These are phyloP conservation scores for Lytechinus variegatus DNA, from an alignment of 35 echinoderm and acorn worm genomes.

Conservation along the genomic window DNA sequence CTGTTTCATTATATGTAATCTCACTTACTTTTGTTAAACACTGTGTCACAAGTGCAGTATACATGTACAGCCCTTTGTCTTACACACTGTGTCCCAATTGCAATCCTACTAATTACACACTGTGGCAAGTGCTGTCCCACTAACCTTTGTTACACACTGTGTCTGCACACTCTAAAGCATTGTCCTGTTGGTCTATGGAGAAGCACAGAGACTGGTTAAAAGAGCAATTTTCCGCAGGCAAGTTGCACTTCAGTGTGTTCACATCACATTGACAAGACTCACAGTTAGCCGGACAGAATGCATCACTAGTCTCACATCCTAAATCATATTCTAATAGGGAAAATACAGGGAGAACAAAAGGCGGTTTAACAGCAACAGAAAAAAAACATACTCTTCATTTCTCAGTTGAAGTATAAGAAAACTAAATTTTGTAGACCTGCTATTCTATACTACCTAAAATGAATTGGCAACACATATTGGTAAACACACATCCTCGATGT, in stretches of 20 bases:
- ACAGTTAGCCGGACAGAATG: background rate
- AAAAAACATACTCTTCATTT: background rate
- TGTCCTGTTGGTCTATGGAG: background rate
- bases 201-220: conserved; percentile 50
- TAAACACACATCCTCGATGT: too few relatives aligned
- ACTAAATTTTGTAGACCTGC: too few relatives aligned
- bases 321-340: background rate
- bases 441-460: too few relatives aligned
- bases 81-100: too few relatives aligned
- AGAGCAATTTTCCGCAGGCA: conserved; percentile 19
- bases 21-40: too few relatives aligned
- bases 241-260: background rate
- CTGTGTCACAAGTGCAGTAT: too few relatives aligned
- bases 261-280: background rate
- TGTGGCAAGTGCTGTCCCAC: background rate
- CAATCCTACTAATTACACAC: too few relatives aligned
- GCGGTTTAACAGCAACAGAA: background rate
- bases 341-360: background rate
- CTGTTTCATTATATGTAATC: background rate
- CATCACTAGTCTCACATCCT: background rate
- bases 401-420: background rate
- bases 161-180: conserved; percentile 6
- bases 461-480: too few relatives aligned
- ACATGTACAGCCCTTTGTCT: too few relatives aligned
- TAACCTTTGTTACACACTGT: conserved; percentile 46